phyloP scores from a whole-genome alignment of 2,888 invertebrate species.

The Orthosia cruda region DNA sequence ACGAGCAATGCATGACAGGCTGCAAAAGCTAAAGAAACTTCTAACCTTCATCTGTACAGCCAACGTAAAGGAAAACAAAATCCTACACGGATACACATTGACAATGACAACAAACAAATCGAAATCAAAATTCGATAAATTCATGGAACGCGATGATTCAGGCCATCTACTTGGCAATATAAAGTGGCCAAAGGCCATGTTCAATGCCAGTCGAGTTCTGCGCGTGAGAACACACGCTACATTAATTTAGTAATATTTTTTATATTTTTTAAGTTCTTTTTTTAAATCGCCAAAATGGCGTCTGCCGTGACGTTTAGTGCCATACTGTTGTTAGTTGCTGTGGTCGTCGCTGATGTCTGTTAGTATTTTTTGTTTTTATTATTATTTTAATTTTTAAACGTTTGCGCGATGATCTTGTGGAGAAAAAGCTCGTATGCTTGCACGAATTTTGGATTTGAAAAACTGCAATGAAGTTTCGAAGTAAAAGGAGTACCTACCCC shows the following conservation, averaged over 20 bases:
- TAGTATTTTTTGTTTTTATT: constrained; percentile 70
- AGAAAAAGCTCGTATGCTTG: constrained; percentile 13
- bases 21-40: background rate
- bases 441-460: background rate
- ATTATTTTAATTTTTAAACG: background rate
- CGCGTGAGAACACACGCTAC: constrained; percentile 78
- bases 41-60: constrained; percentile 27
- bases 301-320: constrained; percentile 89
- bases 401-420: background rate
- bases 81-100: constrained; percentile 60
- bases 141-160: constrained; percentile 80
- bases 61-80: constrained; percentile 35
- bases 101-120: constrained; percentile 58
- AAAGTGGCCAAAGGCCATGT: constrained; percentile 85
- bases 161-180: constrained; percentile 79
- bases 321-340: constrained; percentile 85
- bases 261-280: constrained; percentile 71
- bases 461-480: background rate
- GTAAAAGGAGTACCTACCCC: background rate
- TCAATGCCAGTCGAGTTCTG: constrained; percentile 85
- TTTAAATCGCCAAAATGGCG: constrained; percentile 82
- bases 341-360: constrained; percentile 86
- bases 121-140: constrained; percentile 69
- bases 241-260: constrained; percentile 62
- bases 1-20: too few relatives aligned